phyloP scores from a whole-genome alignment of 2,113 vertebrate species.

The Crocuta crocuta region DNA sequence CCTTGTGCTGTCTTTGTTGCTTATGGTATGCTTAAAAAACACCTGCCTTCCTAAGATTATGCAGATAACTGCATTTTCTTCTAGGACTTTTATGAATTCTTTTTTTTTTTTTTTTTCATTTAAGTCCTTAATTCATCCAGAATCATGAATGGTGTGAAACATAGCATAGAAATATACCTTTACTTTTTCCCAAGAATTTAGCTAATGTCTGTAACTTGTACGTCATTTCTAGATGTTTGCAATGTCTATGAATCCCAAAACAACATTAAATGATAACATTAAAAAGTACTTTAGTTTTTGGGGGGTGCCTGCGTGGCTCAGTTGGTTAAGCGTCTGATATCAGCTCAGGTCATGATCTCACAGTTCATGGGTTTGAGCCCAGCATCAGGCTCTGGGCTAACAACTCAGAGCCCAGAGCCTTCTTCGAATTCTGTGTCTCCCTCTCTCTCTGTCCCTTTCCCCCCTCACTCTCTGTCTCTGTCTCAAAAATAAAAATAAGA shows the following conservation, averaged over 20 bases:
- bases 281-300: not conserved
- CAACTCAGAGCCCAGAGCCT: no score
- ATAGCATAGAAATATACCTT: not conserved
- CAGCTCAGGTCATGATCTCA: no score
- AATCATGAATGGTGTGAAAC: not conserved
- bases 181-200: constrained; percentile 23
- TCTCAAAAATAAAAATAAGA: no score
- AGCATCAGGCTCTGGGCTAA: no score
- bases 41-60: not conserved
- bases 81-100: not conserved
- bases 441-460: no score
- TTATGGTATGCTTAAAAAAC: not conserved
- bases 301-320: no score
- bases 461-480: no score
- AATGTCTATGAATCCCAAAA: not conserved
- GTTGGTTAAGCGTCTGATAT: no score
- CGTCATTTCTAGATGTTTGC: constrained; percentile 1
- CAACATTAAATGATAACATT: not conserved
- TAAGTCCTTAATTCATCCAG: not conserved
- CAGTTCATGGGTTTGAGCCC: no score
- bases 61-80: not conserved
- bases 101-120: not conserved
- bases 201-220: not conserved
- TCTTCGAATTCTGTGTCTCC: no score
- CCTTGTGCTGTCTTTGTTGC: not conserved